Evolutionary conservation across 2,888 invertebrate genomes (phyloP), one percentile per base, ranked within the genome.

Genomic region (Eilema griseolum): DNA sequence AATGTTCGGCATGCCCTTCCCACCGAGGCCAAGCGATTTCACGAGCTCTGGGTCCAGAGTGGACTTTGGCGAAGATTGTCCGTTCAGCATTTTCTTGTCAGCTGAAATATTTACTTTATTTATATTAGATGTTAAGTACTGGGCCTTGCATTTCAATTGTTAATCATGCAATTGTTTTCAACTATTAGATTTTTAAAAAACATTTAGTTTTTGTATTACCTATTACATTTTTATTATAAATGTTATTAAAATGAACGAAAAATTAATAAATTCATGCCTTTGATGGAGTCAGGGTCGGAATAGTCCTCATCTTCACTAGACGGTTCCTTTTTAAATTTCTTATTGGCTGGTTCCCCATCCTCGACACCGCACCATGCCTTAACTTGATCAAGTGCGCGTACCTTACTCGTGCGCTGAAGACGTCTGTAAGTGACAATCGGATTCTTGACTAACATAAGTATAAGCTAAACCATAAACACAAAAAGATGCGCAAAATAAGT

Each of bases 321-420:
- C 72, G 95, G 86, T 83, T 97, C 93, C 81, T 89, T 95, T 92
- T 96, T 96, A 81, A 91, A 94, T 83, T 94, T 95, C 92, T 96
- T 97, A 59, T 92, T 84, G 23, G 88, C 85, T 0, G 94, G 93
- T 73, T 93, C 92, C 60, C 91, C 95, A 4, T 93, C 95, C 0
- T 89, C 91, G 0, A 96, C 97, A 20, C 97, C 97, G 80, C 97
- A 97, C 98, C 98, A 98, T 73, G 97, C 97, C 86, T 98, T 98
- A 69, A 98, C 98, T 88, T 98, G 97, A 89, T 97, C 97, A 88
- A 98, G 93, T 0, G 98, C 98, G 81, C 97, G 97, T 65, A 97
- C 97, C 89, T 98, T 98, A 83, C 98, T 98, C n/a, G 96, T 97
- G 26, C 97, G 95, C 86, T 97, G 97, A 4, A 97, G 97, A 33